Conservation (phyloP, 2,113 vertebrate species). For the Poeciliopsis turrubarensis region DNA sequence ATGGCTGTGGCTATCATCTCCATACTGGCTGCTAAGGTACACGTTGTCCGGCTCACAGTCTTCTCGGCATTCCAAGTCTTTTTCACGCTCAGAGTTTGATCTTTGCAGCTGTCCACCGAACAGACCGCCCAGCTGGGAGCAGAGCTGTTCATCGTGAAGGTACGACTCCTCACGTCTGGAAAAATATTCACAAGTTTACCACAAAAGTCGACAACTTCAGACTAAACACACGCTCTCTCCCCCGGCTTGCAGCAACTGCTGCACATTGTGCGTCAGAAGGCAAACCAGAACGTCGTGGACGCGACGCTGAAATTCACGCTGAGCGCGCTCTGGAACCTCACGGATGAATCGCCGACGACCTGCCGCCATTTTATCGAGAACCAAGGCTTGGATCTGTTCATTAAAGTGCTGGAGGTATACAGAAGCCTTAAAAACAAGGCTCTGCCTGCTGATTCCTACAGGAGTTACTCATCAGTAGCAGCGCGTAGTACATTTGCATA, state of each 20-base stretch:
- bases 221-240: not conserved
- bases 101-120: constrained; percentile 91
- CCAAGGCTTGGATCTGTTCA: constrained; percentile 96
- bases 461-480: constrained; percentile 2
- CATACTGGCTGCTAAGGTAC: constrained; percentile 97
- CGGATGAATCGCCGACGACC: constrained; percentile 98
- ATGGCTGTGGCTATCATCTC: constrained; percentile 99
- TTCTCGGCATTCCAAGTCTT: not conserved
- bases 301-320: constrained; percentile 98
- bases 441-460: not conserved
- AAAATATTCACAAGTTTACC: not conserved
- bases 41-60: not conserved
- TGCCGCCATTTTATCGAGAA: constrained; percentile 99
- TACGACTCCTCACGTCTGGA: constrained; percentile 40
- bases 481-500: not conserved
- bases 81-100: not conserved
- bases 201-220: not conserved
- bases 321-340: constrained; percentile 98
- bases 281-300: constrained; percentile 92
- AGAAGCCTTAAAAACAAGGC: not conserved
- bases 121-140: constrained; percentile 96
- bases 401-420: constrained; percentile 95
- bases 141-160: constrained; percentile 97
- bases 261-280: constrained; percentile 98
- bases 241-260: constrained; percentile 88